Evolutionary conservation across 2,113 vertebrate genomes (phyloP), one percentile per base, ranked within the genome.

Genomic region (Callorhinus ursinus): DNA sequence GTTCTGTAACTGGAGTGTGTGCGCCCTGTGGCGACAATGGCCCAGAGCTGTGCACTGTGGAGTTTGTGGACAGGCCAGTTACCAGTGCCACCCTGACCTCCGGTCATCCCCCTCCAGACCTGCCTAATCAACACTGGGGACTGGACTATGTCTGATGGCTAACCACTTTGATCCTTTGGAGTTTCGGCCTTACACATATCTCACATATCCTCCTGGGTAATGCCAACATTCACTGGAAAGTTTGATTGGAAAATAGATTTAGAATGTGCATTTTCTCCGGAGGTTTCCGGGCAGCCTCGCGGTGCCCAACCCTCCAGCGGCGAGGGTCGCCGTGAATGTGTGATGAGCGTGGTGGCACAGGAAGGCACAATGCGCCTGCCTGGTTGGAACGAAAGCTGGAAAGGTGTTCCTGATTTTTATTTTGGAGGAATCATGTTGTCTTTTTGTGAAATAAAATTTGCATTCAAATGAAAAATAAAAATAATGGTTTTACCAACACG

Each of bases 1-100:
- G 95, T 99, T 31, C 91, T 99, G 98, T 99, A 99, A 96, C 98
- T 99, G 96, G 99, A 99, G 92, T 61, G 0, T 61, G 0, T 0
- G 98, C 99, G 1, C 99, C 99, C 18, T 99, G 99, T 93, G 0
- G 5, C 0, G 72, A 33, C 59, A 4, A 1, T 0, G 77, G 28
- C 95, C 85, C 36, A 0, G 97, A 96, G 8, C 67, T 61, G 0
- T 99, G 99, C 2, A 85, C 97, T 0, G 98, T 99, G 95, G 98
- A 99, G 96, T 99, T 99, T 72, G 99, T 99, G 4, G 96, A 98
- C 42, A 97, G 79, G 28, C 99, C 99, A 0, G 59, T 98, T 13
- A 98, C 99, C 57, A 98, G 98, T 9, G 97, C 95, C 67, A 98
- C 98, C 0, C 22, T 96, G 2, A 55, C 67, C 36, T 10, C 72